phyloP scores from a whole-genome alignment of 2,888 invertebrate genomes.

The Limulus polyphemus region DNA sequence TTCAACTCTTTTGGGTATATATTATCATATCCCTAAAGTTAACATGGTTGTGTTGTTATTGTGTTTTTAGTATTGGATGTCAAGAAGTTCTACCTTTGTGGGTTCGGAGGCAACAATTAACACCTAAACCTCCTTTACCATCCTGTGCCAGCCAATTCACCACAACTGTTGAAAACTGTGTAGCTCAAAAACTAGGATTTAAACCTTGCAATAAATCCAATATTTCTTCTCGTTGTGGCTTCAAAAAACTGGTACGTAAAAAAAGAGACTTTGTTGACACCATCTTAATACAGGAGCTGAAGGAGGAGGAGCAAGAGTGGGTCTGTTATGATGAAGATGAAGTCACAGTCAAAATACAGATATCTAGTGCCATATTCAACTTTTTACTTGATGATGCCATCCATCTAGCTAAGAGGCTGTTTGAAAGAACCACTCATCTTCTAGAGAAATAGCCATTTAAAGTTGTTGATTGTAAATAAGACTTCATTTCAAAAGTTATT shows the following conservation, averaged over 20 bases:
- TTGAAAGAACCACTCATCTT: too few relatives aligned
- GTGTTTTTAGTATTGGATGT: constrained; percentile 7
- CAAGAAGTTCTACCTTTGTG: constrained; percentile 8
- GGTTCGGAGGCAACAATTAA: constrained; percentile 9
- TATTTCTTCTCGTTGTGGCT: too few relatives aligned
- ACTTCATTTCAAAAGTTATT: too few relatives aligned
- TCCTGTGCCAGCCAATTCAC: constrained; percentile 1
- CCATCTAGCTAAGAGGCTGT: too few relatives aligned
- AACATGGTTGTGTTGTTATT: too few relatives aligned
- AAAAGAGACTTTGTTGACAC: constrained; percentile 58
- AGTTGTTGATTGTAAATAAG: too few relatives aligned
- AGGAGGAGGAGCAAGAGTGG: constrained; percentile 59
- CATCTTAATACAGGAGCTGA: constrained; percentile 54
- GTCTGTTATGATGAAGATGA: constrained; percentile 59
- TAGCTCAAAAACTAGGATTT: too few relatives aligned
- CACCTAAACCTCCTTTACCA: constrained; percentile 13
- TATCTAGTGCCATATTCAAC: constrained; percentile 46
- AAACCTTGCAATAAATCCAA: too few relatives aligned
- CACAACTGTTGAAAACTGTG: too few relatives aligned
- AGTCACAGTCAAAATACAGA: constrained; percentile 48
- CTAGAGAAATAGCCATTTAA: too few relatives aligned
- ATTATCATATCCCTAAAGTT: too few relatives aligned
- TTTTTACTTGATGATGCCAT: constrained; percentile 44
- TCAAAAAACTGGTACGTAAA: constrained; percentile 49
- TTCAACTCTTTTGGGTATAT: too few relatives aligned